Evolutionary conservation across 2,113 vertebrate species (phyloP), one percentile per base, ranked within the genome.

Genomic region (Syrmaticus mikado): DNA sequence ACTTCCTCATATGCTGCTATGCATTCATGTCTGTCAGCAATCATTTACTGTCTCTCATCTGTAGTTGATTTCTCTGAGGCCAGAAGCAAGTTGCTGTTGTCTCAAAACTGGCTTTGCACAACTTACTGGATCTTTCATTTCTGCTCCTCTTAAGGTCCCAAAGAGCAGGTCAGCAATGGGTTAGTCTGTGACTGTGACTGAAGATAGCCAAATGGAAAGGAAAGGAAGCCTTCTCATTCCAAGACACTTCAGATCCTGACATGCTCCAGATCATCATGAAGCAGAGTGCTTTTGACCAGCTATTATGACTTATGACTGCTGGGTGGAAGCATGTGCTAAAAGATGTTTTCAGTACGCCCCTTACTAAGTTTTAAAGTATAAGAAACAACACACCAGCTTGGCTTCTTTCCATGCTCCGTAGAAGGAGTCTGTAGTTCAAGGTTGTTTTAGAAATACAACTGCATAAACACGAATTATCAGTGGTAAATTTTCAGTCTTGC

Each of bases 301-400:
- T 13, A 27, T 40, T 62, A 28, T 40, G 4, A 12, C 48, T 82
- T 71, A 28, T 0, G 0, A 53, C 1, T 4, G 10, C 45, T 89
- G 45, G 40, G 85, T 60, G 43, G 55, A 55, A 82, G 41, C 1
- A 1, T 27, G 28, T 45, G 40, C 55, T 68, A 16, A 52, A 72
- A 90, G 36, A n/a, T 15, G 16, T 17, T 82, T 91, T 77, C 61
- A 55, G 10, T 46, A 16, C 55, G 36, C 57, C 27, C 15, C 19
- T 79, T 92, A 15, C 57, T 52, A 70, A 45, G 30, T 19, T 89
- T 81, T 74, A 55, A 87, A 82, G 28, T 7, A 46, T 68, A 86
- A 89, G 5, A 34, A 85, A 62, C n/a, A n/a, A 4, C 11, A 25
- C 17, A 21, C 85, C 67, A 80, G 2, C 21, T 85, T 7, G 5